Percentiles rank a stretch among this genome's conserved stretches.
These are phyloP conservation scores for Ophiodon elongatus DNA, from an alignment of 2,113 vertebrate genomes.

Conservation along the genomic window DNA sequence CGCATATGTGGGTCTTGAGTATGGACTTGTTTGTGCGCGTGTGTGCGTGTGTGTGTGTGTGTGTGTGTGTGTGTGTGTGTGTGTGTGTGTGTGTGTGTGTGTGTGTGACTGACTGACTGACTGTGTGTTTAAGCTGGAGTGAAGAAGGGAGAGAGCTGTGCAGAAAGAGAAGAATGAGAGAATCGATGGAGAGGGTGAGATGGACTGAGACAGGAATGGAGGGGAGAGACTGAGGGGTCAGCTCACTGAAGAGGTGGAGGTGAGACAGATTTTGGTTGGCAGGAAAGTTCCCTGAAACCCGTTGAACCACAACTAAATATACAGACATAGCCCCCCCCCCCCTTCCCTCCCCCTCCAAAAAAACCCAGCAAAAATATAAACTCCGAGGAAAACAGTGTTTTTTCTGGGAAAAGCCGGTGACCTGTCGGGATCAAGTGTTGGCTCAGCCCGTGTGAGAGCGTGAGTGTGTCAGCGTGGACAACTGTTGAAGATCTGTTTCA, in stretches of 20 bases:
- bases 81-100: constrained; percentile 57
- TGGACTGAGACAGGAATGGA: constrained; percentile 56
- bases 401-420: constrained; percentile 38
- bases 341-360: constrained; percentile 33
- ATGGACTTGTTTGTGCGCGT: constrained; percentile 66
- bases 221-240: constrained; percentile 57
- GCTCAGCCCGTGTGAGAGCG: neutral
- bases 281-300: constrained; percentile 68
- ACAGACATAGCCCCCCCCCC: constrained; percentile 27
- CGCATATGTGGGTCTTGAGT: constrained; percentile 70
- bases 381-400: constrained; percentile 35
- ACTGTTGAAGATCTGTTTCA: constrained; percentile 16
- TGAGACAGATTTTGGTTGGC: constrained; percentile 56
- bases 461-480: neutral
- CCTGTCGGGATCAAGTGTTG: constrained; percentile 40
- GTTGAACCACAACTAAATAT: constrained; percentile 54
- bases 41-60: constrained; percentile 66
- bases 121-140: constrained; percentile 44
- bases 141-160: constrained; percentile 53
- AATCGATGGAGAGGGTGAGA: constrained; percentile 71
- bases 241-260: constrained; percentile 55
- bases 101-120: too few relatives aligned
- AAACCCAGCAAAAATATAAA: constrained; percentile 63
- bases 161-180: constrained; percentile 59
- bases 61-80: constrained; percentile 66